Evolutionary conservation across 2,113 vertebrate genomes (phyloP).

Genomic region (Bostrychus sinensis): DNA sequence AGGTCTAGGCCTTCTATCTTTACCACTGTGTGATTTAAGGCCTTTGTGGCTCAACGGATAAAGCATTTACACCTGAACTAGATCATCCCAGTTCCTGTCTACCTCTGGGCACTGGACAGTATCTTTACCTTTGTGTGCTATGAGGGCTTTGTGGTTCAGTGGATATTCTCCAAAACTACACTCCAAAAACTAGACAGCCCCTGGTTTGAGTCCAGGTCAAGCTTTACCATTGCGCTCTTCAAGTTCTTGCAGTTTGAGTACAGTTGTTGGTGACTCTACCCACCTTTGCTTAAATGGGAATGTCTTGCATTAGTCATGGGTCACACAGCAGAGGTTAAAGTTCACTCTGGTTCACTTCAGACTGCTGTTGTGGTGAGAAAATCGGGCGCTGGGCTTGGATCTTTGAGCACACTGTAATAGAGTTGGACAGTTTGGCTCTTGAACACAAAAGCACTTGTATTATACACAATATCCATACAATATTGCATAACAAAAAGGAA

Average conservation of each 20-base stretch:
- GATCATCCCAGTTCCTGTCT: too few relatives aligned
- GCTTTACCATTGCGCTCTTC: too few relatives aligned
- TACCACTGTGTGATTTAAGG: too few relatives aligned
- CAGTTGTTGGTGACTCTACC: background rate
- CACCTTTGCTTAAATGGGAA: background rate
- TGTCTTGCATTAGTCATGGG: slow-evolving; percentile 13
- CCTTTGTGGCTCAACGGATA: too few relatives aligned
- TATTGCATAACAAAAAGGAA: slow-evolving; percentile 39
- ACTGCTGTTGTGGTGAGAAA: slow-evolving; percentile 17
- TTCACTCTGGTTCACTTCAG: slow-evolving; percentile 28
- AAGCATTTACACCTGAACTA: too few relatives aligned
- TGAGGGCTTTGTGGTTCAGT: too few relatives aligned
- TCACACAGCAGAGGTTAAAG: slow-evolving; percentile 28
- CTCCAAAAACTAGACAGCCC: too few relatives aligned
- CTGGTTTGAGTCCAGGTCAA: too few relatives aligned
- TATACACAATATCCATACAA: slow-evolving; percentile 36
- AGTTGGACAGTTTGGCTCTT: slow-evolving; percentile 39
- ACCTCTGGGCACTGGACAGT: too few relatives aligned
- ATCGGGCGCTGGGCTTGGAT: slow-evolving; percentile 32
- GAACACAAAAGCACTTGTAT: slow-evolving; percentile 44
- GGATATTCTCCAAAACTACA: too few relatives aligned
- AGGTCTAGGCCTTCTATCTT: too few relatives aligned
- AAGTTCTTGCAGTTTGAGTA: background rate
- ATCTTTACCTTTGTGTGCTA: too few relatives aligned
- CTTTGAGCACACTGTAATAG: slow-evolving; percentile 32